Conservation (phyloP, 1,140 invertebrate species). For the Pantala flavescens region DNA sequence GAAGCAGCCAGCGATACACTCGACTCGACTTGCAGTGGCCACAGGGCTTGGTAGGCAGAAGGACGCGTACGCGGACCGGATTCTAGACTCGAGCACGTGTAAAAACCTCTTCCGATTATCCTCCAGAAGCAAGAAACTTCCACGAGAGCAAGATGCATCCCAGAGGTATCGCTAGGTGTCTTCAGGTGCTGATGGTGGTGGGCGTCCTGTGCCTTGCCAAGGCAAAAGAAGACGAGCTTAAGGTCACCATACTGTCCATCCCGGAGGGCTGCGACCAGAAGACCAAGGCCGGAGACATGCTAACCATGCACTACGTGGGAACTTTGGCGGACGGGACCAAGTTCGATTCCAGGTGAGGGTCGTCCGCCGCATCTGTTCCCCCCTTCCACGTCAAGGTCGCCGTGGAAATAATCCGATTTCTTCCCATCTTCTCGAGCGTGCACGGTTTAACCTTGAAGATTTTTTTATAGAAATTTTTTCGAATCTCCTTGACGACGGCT, state of each 20-base stretch:
- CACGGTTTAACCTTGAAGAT: too few relatives aligned
- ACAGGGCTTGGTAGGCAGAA: background rate
- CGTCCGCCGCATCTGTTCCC: background rate
- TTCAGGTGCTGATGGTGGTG: conserved; percentile 9
- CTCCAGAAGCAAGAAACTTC: too few relatives aligned
- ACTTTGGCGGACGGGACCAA: conserved; percentile 77
- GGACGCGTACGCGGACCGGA: background rate
- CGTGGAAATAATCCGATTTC: too few relatives aligned
- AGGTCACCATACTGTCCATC: conserved; percentile 66
- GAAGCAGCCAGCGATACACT: conserved; percentile 23
- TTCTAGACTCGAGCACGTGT: background rate
- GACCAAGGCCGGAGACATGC: conserved; percentile 76
- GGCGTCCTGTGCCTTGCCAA: conserved; percentile 27
- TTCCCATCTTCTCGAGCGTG: too few relatives aligned
- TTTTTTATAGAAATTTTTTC: too few relatives aligned
- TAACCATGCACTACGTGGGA: conserved; percentile 90
- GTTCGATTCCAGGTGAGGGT: conserved; percentile 81
- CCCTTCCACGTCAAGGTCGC: too few relatives aligned
- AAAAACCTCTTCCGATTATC: too few relatives aligned
- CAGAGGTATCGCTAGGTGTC: background rate
- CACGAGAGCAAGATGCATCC: background rate
- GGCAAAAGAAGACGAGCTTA: conserved; percentile 45
- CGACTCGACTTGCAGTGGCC: background rate
- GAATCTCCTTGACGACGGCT: too few relatives aligned
- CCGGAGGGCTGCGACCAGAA: conserved; percentile 71